A percentile compares a stretch with the other conserved stretches of the same genome.
phyloP scores from a whole-genome alignment of 1,140 invertebrate species.

The honey bee (Apis mellifera) region Amel_HAv3.1 CM009941.2:12886501-12887000 shows the following conservation, averaged over 20 bases:
- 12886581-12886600: slow-evolving; percentile 47
- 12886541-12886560: background rate
- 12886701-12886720: background rate
- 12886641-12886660: slow-evolving; percentile 30
- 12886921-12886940: slow-evolving; percentile 64
- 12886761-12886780: slow-evolving; percentile 36
- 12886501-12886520: slow-evolving; percentile 45
- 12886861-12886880: slow-evolving; percentile 64
- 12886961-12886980: too few species aligned
- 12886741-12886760: slow-evolving; percentile 36
- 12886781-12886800: slow-evolving; percentile 1
- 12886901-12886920: slow-evolving; percentile 54
- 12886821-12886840: slow-evolving; percentile 53
- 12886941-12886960: background rate
- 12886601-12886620: slow-evolving; percentile 30
- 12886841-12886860: slow-evolving; percentile 60
- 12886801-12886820: background rate
- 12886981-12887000: too few species aligned
- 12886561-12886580: slow-evolving; percentile 66
- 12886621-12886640: slow-evolving; percentile 1
- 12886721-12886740: background rate
- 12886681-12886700: slow-evolving; percentile 33
- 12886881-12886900: slow-evolving; percentile 60
- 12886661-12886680: background rate
- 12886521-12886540: slow-evolving; percentile 15